Conservation (phyloP, 2,797 vertebrate genomes). For the Synanceia verrucosa region DNA sequence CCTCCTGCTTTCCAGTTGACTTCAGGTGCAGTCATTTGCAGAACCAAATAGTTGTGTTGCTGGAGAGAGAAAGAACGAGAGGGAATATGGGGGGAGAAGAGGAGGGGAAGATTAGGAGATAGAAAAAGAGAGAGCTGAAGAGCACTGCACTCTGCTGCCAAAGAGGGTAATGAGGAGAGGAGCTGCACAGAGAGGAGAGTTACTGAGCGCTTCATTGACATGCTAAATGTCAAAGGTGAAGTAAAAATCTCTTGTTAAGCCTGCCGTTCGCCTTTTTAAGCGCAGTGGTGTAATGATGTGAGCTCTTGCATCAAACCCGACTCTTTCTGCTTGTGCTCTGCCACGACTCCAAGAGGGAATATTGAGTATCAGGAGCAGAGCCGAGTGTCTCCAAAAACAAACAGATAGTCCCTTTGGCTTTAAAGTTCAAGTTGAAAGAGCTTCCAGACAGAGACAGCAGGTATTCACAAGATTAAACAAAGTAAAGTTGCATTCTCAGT, state of each 20-base stretch:
- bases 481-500: not conserved
- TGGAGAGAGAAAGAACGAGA: conserved; percentile 20
- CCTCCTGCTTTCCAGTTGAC: conserved; percentile 73
- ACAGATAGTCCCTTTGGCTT: conserved; percentile 22
- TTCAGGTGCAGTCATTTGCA: conserved; percentile 79
- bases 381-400: conserved; percentile 42
- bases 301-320: conserved; percentile 42
- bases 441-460: not conserved
- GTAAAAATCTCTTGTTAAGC: conserved; percentile 70
- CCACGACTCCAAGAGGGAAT: conserved; percentile 30
- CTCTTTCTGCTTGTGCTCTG: conserved; percentile 26
- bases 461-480: conserved; percentile 12
- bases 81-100: not conserved
- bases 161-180: conserved; percentile 70
- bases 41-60: conserved; percentile 62
- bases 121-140: conserved; percentile 41
- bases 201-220: conserved; percentile 67
- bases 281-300: conserved; percentile 54
- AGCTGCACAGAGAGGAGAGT: conserved; percentile 51
- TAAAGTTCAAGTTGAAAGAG: conserved; percentile 36
- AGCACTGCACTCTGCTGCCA: conserved; percentile 47
- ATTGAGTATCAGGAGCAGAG: conserved; percentile 13
- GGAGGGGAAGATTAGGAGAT: conserved; percentile 37
- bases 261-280: conserved; percentile 51
- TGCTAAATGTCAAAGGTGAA: conserved; percentile 76